Conservation (phyloP, 2,797 vertebrate species). For the Intellagama lesueurii region DNA sequence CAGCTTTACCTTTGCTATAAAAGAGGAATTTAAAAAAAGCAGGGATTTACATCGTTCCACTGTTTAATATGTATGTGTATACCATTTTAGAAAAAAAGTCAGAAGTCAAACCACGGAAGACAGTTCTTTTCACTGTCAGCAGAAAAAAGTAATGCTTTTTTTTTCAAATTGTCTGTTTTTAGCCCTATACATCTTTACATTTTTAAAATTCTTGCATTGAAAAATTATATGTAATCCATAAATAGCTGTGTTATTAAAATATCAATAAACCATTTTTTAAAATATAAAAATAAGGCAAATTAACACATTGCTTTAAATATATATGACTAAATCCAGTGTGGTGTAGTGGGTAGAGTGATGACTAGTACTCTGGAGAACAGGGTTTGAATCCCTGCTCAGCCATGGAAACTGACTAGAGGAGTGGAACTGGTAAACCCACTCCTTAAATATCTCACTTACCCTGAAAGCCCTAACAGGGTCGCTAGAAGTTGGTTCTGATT, state of each 20-base stretch:
- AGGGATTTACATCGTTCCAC: constrained; percentile 25
- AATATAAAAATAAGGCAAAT: not conserved
- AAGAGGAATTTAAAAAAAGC: constrained; percentile 36
- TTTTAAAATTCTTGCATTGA: not conserved
- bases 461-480: too few relatives aligned
- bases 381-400: too few relatives aligned
- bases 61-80: constrained; percentile 48
- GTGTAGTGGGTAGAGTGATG: too few relatives aligned
- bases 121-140: not conserved
- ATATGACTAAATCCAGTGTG: too few relatives aligned
- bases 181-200: not conserved
- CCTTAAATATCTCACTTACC: too few relatives aligned
- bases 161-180: too few relatives aligned
- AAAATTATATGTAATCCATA: not conserved
- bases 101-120: constrained; percentile 23
- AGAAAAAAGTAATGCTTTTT: not conserved
- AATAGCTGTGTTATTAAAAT: not conserved
- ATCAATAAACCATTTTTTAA: not conserved
- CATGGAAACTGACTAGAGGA: too few relatives aligned
- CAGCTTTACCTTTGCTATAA: constrained; percentile 50
- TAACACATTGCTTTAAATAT: not conserved
- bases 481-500: too few relatives aligned
- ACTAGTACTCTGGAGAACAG: too few relatives aligned
- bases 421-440: too few relatives aligned
- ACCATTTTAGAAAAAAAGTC: constrained; percentile 39